These are phyloP conservation scores for Pseudomugil tenellus DNA, from an alignment of 2,797 vertebrate species.

Conservation along the genomic window DNA sequence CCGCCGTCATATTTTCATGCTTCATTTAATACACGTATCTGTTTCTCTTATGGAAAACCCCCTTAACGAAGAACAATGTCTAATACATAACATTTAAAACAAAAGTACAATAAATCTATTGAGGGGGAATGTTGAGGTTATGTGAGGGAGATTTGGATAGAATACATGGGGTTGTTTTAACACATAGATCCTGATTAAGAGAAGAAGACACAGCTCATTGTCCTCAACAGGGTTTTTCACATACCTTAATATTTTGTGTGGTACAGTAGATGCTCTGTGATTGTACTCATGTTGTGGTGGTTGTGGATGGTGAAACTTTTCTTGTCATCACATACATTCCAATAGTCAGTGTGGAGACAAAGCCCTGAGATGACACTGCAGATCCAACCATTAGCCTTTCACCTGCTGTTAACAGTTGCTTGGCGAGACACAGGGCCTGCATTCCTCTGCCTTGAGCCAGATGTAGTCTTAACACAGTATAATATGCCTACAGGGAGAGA, in stretches of 20 bases:
- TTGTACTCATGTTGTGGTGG: slow-evolving; percentile 45
- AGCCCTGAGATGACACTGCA: slow-evolving; percentile 90
- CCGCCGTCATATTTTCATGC: slow-evolving; percentile 30
- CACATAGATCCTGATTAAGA: slow-evolving; percentile 34
- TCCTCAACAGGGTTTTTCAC: slow-evolving; percentile 28
- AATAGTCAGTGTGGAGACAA: slow-evolving; percentile 89
- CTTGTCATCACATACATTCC: slow-evolving; percentile 98
- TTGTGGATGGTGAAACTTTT: slow-evolving; percentile 70
- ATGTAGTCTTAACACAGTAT: slow-evolving; percentile 78
- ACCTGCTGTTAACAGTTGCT: slow-evolving; percentile 93
- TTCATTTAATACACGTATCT: slow-evolving; percentile 56
- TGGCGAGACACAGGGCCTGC: slow-evolving; percentile 87
- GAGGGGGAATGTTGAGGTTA: slow-evolving; percentile 57
- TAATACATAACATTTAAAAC: slow-evolving; percentile 41
- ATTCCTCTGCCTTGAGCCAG: slow-evolving; percentile 88
- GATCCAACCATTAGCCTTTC: slow-evolving; percentile 94
- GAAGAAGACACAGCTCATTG: slow-evolving; percentile 61
- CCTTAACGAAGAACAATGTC: slow-evolving; percentile 66
- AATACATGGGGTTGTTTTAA: slow-evolving; percentile 54
- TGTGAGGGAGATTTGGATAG: slow-evolving; percentile 48
- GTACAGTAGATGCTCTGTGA: slow-evolving; percentile 24
- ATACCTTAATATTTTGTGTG: slow-evolving; percentile 45
- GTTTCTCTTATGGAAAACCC: slow-evolving; percentile 63
- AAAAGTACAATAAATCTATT: slow-evolving; percentile 60
- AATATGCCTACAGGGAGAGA: slow-evolving; percentile 64